Base-by-base conservation (phyloP, 2,113 vertebrate genomes). In the Lycaon pictus region DNA sequence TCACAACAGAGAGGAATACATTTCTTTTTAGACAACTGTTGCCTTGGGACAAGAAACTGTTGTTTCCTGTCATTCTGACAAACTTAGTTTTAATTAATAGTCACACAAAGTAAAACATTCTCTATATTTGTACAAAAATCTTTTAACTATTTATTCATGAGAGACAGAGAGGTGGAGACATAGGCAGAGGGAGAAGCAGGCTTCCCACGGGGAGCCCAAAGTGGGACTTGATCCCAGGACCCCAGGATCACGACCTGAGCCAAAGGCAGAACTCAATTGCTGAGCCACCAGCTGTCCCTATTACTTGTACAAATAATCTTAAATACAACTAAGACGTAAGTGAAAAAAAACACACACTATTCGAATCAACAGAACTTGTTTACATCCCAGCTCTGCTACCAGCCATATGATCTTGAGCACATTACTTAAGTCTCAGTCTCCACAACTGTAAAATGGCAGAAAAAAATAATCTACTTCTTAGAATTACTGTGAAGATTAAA, bases 401-500 rank as follows among this genome's bases (percentile, higher is more conserved):
- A 72, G 74, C n/a, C 77, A 35, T 53, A 86, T 60, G 60, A 83
- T 37, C 17, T 43, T 60, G 82, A 65, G 58, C 35, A 95, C 23
- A 93, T 87, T 65, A 86, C 13, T 11, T 84, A 63, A 88, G 37
- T 4, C 62, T 92, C 71, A 74, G 63, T 62, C 23, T 84, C 58
- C 81, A 79, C 53, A 95, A 84, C 9, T 76, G 32, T 71, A 95
- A 94, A 91, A 76, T 81, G 16, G 55, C 11, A 86, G 82, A 48
- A 83, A 95, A 85, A 77, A 51, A 79, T 7, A 51, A 79, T 7
- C 48, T 48, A 79, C n/a, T 76, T 88, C 56, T 58, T 58, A 86
- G 58, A 89, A 95, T 58, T 90, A 96, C 25, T 77, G 2, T 84
- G 37, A 90, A 6, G 72, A 96, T 90, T 82, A 94, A 93, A 69